These are phyloP conservation scores for Caloenas nicobarica DNA, from an alignment of 2,113 vertebrate species.

Conservation along the genomic window DNA sequence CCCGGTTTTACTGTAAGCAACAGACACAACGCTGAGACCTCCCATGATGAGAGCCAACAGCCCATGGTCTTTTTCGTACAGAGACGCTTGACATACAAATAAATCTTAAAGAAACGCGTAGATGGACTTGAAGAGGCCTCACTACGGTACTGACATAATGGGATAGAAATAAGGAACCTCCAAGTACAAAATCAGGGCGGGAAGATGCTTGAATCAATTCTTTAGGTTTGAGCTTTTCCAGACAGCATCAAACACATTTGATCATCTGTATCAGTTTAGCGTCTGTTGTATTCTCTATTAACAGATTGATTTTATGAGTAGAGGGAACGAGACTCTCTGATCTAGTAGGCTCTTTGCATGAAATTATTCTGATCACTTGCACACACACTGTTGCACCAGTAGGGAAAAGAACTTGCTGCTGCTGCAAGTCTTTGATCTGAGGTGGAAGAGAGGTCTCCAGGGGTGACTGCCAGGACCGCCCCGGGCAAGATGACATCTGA, in stretches of 20 bases:
- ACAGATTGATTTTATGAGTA: background rate
- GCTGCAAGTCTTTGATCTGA: constrained; percentile 13
- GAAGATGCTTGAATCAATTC: background rate
- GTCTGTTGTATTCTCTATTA: background rate
- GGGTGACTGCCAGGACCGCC: constrained; percentile 17
- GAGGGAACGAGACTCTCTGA: constrained; percentile 11
- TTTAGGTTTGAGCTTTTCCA: background rate
- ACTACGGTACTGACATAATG: background rate
- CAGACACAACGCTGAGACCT: background rate
- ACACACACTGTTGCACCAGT: background rate
- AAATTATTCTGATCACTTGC: constrained; percentile 11
- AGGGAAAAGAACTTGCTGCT: background rate
- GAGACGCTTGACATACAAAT: background rate
- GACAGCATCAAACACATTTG: background rate
- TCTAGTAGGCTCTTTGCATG: constrained; percentile 12
- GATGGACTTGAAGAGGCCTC: background rate
- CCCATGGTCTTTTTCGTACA: background rate
- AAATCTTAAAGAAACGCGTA: background rate
- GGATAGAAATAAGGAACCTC: background rate
- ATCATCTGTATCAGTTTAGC: background rate
- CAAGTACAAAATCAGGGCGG: background rate
- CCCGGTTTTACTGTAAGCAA: background rate
- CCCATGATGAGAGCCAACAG: fast-evolving
- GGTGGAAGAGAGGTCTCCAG: constrained; percentile 26
- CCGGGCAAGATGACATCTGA: constrained; percentile 20